Percentiles rank a stretch among this genome's conserved stretches.
phyloP scores from a whole-genome alignment of 2,797 vertebrate genomes.

The Dromococcyx pavoninus region DNA sequence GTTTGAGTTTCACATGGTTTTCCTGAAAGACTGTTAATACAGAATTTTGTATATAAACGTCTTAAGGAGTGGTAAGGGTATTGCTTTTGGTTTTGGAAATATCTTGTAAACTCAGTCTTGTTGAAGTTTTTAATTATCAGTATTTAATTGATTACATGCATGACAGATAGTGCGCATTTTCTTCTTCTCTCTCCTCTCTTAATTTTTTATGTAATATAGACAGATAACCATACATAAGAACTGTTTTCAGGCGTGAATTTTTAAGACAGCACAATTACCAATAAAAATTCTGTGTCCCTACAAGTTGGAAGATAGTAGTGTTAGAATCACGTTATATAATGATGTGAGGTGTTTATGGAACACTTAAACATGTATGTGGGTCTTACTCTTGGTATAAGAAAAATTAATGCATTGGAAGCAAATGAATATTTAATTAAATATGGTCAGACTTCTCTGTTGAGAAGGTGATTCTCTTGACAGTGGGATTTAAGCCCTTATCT shows the following conservation, averaged over 20 bases:
- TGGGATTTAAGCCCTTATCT: constrained; percentile 31
- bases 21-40: background rate
- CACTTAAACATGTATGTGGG: background rate
- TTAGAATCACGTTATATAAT: background rate
- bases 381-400: background rate
- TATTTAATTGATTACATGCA: background rate
- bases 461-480: background rate
- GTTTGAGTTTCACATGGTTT: background rate
- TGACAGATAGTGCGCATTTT: background rate
- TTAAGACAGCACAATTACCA: background rate
- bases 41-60: background rate
- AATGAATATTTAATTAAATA: constrained; percentile 35
- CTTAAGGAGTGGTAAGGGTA: background rate
- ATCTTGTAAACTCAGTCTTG: background rate
- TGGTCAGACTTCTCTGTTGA: background rate
- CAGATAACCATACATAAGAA: background rate
- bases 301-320: background rate
- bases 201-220: background rate
- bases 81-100: background rate
- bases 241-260: background rate
- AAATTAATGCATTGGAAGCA: background rate
- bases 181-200: background rate
- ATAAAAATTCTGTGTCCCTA: background rate
- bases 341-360: background rate
- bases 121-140: background rate